Evolutionary conservation across 2,797 vertebrate species (phyloP).

Genomic region (Parotocinclus haroldoi): DNA sequence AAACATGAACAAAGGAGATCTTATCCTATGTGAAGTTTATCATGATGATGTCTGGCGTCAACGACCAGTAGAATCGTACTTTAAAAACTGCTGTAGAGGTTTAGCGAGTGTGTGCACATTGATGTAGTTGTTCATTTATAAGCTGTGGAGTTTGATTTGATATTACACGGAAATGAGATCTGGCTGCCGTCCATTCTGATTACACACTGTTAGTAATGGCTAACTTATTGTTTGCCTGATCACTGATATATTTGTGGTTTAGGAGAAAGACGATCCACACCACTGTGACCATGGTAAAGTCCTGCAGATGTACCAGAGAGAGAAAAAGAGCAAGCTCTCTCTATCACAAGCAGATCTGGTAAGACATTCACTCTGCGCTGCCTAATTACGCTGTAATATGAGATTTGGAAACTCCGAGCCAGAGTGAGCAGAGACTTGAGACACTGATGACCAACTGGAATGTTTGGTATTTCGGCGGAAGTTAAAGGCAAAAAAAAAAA

Average conservation of each 20-base stretch:
- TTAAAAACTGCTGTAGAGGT: too few species aligned
- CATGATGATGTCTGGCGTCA: too few species aligned
- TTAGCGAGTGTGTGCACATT: too few species aligned
- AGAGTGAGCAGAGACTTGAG: neutral
- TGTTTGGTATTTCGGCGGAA: neutral
- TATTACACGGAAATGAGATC: too few species aligned
- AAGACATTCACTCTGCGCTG: constrained; percentile 37
- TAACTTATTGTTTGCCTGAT: neutral
- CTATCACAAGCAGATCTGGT: constrained; percentile 73
- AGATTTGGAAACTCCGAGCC: neutral
- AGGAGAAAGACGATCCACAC: constrained; percentile 64
- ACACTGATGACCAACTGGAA: constrained; percentile 15
- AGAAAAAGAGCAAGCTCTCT: constrained; percentile 61
- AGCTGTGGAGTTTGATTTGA: too few species aligned
- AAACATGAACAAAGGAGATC: too few species aligned
- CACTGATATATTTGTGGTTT: neutral
- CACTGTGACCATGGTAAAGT: constrained; percentile 76
- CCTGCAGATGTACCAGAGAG: constrained; percentile 74
- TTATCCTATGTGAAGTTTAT: too few species aligned
- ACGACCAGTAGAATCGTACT: too few species aligned
- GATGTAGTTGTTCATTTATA: too few species aligned
- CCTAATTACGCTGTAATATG: constrained; percentile 7
- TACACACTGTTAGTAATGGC: too few species aligned
- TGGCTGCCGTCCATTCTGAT: too few species aligned
- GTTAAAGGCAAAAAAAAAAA: neutral